A percentile compares a stretch with the other conserved stretches of the same genome.
phyloP scores from a whole-genome alignment of 2,888 invertebrate genomes.

The Lycophotia porphyrea region DNA sequence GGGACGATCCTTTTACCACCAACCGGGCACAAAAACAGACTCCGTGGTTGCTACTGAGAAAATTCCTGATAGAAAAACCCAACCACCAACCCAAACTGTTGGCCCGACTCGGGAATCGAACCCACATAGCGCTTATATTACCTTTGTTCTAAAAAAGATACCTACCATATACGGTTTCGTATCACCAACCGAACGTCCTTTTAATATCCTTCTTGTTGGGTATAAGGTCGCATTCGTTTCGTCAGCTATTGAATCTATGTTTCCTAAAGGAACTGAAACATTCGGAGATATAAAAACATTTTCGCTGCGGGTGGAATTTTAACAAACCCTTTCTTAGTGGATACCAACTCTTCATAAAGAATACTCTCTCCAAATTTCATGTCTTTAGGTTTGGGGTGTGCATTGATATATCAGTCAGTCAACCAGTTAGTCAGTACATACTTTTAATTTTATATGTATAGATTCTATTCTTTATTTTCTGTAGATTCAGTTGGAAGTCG shows the following conservation, averaged over 20 bases:
- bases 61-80: background rate
- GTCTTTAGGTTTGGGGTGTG: no score
- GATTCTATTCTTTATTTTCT: background rate
- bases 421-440: no score
- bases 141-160: background rate
- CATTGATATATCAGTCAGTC: no score
- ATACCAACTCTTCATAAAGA: no score
- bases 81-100: background rate
- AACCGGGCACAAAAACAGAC: background rate
- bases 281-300: background rate
- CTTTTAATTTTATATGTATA: no score
- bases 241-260: background rate
- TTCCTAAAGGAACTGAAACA: slow-evolving; percentile 39
- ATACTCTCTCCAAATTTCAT: no score
- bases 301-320: no score
- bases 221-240: slow-evolving; percentile 9
- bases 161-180: slow-evolving; percentile 82
- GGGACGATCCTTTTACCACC: background rate
- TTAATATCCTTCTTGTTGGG: slow-evolving; percentile 76
- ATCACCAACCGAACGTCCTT: slow-evolving; percentile 73
- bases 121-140: background rate
- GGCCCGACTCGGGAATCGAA: background rate
- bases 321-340: no score
- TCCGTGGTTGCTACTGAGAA: background rate
- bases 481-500: background rate